Evolutionary conservation across 1,140 invertebrate species (phyloP).

Genomic region (Tribolium madens): DNA sequence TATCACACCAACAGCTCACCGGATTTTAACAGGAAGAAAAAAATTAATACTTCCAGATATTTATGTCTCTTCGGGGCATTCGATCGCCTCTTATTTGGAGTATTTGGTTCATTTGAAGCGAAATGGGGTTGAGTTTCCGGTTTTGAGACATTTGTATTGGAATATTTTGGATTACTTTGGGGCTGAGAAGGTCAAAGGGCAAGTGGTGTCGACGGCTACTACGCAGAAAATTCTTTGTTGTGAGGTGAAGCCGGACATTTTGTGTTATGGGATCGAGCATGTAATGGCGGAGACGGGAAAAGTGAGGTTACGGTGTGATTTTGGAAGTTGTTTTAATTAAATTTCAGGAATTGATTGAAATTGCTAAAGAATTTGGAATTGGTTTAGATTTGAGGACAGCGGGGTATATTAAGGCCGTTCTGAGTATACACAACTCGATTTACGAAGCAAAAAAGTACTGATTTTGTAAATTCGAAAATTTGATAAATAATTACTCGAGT

Average conservation of each 20-base stretch:
- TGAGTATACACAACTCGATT: slow-evolving; percentile 80
- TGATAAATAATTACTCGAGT: no score
- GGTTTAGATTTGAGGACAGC: slow-evolving; percentile 86
- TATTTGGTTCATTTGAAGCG: slow-evolving; percentile 70
- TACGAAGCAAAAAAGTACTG: slow-evolving; percentile 48
- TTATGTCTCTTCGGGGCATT: slow-evolving; percentile 87
- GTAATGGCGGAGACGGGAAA: slow-evolving; percentile 12
- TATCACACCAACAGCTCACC: slow-evolving; percentile 85
- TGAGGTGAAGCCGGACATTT: slow-evolving; percentile 2
- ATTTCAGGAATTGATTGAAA: slow-evolving; percentile 68
- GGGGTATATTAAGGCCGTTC: slow-evolving; percentile 84
- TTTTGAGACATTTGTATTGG: background rate
- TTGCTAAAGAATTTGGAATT: slow-evolving; percentile 75
- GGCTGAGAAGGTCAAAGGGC: background rate
- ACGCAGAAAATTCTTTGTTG: slow-evolving; percentile 11
- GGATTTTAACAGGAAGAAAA: slow-evolving; percentile 76
- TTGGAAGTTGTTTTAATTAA: background rate
- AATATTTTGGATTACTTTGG: slow-evolving; percentile 4
- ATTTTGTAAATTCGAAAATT: background rate
- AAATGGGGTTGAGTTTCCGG: background rate
- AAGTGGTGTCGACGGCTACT: background rate
- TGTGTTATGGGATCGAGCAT: slow-evolving; percentile 3
- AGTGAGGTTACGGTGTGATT: background rate
- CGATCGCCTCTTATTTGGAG: slow-evolving; percentile 93
- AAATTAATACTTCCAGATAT: slow-evolving; percentile 88